phyloP scores from a whole-genome alignment of 2,113 vertebrate genomes.

The Brachyhypopomus gauderio region DNA sequence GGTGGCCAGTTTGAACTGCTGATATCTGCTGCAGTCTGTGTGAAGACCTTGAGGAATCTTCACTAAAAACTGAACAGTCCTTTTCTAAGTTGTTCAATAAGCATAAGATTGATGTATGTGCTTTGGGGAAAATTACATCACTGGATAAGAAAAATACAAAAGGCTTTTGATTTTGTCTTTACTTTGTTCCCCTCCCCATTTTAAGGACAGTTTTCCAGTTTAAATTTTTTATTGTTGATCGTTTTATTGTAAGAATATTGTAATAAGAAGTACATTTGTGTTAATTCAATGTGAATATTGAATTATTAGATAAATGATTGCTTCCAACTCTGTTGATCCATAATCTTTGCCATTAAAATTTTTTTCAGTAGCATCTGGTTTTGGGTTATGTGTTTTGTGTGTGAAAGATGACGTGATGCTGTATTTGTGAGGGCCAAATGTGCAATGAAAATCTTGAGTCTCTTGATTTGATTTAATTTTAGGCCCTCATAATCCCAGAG shows the following conservation, averaged over 20 bases:
- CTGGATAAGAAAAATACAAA: constrained; percentile 64
- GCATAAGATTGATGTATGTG: not conserved
- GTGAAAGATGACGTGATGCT: not conserved
- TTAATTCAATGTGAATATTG: constrained; percentile 57
- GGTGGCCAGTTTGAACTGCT: not conserved
- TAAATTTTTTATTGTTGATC: constrained; percentile 70
- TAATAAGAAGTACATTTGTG: constrained; percentile 52
- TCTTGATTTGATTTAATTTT: not conserved
- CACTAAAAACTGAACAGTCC: constrained; percentile 12
- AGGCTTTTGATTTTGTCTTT: constrained; percentile 27
- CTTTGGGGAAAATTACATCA: constrained; percentile 47
- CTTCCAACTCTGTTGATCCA: constrained; percentile 58
- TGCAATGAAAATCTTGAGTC: too few relatives aligned
- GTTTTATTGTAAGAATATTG: constrained; percentile 71
- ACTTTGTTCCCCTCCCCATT: constrained; percentile 33
- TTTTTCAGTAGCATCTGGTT: constrained; percentile 54
- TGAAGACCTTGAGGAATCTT: not conserved
- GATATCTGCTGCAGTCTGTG: constrained; percentile 15
- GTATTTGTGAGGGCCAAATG: not conserved
- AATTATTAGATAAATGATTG: constrained; percentile 59
- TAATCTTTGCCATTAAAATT: constrained; percentile 70
- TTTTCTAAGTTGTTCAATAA: not conserved
- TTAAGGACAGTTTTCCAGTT: constrained; percentile 64
- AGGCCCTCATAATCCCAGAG: not conserved
- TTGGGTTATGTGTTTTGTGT: not conserved